These are phyloP conservation scores for Aurelia sp. DNA, from an alignment of 30 jellyfish, hydroid and myxozoan genomes.

Conservation along the genomic window DNA sequence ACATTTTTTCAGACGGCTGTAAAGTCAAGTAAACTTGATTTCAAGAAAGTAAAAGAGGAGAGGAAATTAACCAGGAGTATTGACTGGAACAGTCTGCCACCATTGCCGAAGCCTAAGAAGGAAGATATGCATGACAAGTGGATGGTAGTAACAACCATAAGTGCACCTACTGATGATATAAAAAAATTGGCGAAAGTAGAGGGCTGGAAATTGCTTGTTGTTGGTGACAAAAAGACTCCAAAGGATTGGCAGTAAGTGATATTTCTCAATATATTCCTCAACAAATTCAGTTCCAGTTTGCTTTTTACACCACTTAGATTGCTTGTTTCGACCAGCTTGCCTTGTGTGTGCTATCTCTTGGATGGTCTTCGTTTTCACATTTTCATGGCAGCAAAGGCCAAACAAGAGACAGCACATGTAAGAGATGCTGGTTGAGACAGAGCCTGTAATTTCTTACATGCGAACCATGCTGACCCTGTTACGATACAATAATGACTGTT, in stretches of 20 bases:
- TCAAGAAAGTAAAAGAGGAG: conserved; percentile 41
- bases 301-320: too few relatives aligned
- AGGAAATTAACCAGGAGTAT: conserved; percentile 16
- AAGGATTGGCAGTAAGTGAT: conserved; percentile 79
- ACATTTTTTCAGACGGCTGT: conserved; percentile 9
- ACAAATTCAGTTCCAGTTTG: too few relatives aligned
- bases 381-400: too few relatives aligned
- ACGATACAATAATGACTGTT: too few relatives aligned
- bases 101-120: conserved; percentile 26
- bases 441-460: too few relatives aligned
- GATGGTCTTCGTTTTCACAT: too few relatives aligned
- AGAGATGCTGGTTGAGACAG: too few relatives aligned
- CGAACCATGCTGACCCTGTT: too few relatives aligned
- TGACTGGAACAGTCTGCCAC: conserved; percentile 43
- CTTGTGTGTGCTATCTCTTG: too few relatives aligned
- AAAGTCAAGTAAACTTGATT: conserved; percentile 57
- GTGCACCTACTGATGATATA: conserved; percentile 89
- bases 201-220: conserved; percentile 88
- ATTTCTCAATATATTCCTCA: too few relatives aligned
- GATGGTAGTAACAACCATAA: conserved; percentile 85
- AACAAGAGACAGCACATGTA: too few relatives aligned
- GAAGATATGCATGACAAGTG: conserved; percentile 86
- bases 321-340: too few relatives aligned
- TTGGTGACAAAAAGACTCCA: conserved; percentile 93
- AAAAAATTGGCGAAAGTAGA: conserved; percentile 72